Conservation (phyloP, 2,888 invertebrate genomes). For the Coelinius sp. region DNA sequence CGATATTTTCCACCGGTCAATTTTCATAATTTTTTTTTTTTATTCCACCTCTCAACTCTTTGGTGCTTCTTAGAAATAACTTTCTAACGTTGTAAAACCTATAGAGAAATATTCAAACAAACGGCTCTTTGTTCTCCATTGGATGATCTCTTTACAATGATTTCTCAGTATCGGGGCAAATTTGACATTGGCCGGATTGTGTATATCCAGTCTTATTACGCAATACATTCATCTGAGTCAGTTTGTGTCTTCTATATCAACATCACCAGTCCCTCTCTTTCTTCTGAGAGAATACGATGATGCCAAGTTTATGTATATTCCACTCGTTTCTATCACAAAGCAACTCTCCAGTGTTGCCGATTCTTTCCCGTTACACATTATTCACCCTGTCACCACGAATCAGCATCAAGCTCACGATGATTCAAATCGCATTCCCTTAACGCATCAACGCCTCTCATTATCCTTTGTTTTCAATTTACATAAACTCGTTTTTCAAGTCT, state of each 20-base stretch:
- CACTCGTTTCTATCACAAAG: constrained; percentile 33
- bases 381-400: constrained; percentile 17
- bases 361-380: constrained; percentile 7
- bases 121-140: constrained; percentile 25
- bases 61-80: constrained; percentile 34
- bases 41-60: constrained; percentile 11
- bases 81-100: constrained; percentile 31
- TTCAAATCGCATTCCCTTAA: constrained; percentile 23
- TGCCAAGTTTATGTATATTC: constrained; percentile 19
- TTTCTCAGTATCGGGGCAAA: not conserved
- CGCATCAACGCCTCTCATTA: constrained; percentile 20
- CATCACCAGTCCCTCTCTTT: not conserved
- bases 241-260: constrained; percentile 18
- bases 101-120: constrained; percentile 18
- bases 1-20: constrained; percentile 19
- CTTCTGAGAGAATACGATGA: not conserved
- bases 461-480: constrained; percentile 5
- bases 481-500: not conserved
- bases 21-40: constrained; percentile 8
- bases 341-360: constrained; percentile 29
- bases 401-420: constrained; percentile 3
- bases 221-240: constrained; percentile 43
- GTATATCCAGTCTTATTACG: constrained; percentile 38
- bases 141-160: not conserved
- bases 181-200: constrained; percentile 31